These are phyloP conservation scores for Hyaena hyaena DNA, from an alignment of 2,113 vertebrate species.

Conservation along the genomic window DNA sequence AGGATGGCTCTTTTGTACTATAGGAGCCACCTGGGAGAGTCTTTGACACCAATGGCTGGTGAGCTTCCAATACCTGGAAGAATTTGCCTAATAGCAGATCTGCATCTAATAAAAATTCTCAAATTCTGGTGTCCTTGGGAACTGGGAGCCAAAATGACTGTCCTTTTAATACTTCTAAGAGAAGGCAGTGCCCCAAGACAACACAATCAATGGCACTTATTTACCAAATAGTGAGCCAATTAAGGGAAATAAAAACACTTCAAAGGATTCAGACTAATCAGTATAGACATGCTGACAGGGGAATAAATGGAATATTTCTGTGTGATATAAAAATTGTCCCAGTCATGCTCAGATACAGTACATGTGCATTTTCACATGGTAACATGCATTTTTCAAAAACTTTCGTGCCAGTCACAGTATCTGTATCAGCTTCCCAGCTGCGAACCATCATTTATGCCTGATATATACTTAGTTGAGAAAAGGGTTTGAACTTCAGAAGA, in stretches of 20 bases:
- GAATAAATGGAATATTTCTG: background rate
- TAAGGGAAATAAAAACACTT: background rate
- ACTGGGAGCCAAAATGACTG: fast-evolving
- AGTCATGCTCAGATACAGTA: background rate
- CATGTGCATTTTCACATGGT: background rate
- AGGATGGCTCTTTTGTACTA: background rate
- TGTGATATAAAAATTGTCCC: background rate
- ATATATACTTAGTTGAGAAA: background rate
- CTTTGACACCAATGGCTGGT: background rate
- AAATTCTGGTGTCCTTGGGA: background rate
- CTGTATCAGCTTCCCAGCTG: background rate
- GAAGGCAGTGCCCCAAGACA: background rate
- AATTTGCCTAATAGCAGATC: background rate
- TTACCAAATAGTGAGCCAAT: background rate
- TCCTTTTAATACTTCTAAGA: background rate
- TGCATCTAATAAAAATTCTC: background rate
- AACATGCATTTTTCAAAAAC: background rate
- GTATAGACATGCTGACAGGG: background rate
- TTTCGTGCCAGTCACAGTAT: background rate
- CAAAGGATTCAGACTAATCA: background rate
- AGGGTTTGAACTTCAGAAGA: background rate
- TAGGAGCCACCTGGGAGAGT: background rate
- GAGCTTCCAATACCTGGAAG: background rate
- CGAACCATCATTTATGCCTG: background rate
- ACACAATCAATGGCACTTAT: background rate